Evolutionary conservation across 2,113 vertebrate genomes (phyloP), one percentile per base, ranked within the genome.

Genomic region (Oenanthe oenanthe): DNA sequence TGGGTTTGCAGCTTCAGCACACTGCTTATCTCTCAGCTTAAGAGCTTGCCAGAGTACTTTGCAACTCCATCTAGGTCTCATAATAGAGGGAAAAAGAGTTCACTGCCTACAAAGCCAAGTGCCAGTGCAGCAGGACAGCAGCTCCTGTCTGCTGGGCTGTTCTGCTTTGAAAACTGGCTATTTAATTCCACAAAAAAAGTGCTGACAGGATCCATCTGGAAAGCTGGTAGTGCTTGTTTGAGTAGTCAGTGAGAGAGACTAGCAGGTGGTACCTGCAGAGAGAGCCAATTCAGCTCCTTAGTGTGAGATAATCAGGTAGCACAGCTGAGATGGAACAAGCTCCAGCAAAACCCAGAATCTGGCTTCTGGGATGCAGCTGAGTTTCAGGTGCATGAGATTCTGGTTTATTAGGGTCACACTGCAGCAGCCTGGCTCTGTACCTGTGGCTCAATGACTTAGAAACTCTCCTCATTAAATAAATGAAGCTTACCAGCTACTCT

Each of bases 141-240:
- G 65, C 40, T 85, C 31, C 19, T 1, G 32, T 62, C 65, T 2
- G 4, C 71, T 3, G 40, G 36, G 54, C 68, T 76, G 56, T 43
- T 67, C 31, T 4, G 31, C 85, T 86, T 66, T 91, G 74, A 43
- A 89, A 95, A 68, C 38, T 2, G 32, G 50, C 77, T 66, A 57
- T 57, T 83, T 65, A 88, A 51, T 82, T 89, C 68, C 85, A 75
- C 51, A 53, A 76, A 87, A 95, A 90, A 95, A 38, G 63, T 70
- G 83, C 61, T 92, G 94, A 94, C 63, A 85, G 85, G 70, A 87
- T 89, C 61, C 84, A 92, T 87, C 86, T 94, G 92, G 80, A 92
- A 93, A 92, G 62, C 60, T 83, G 43, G 58, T 42, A 68, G 71
- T 15, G 67, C 42, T 89, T 85, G 51, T 92, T 79, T 77, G 62